Evolutionary conservation across 2,113 vertebrate genomes (phyloP), one percentile per base, ranked within the genome.

Genomic region (Clarias batrachus): DNA sequence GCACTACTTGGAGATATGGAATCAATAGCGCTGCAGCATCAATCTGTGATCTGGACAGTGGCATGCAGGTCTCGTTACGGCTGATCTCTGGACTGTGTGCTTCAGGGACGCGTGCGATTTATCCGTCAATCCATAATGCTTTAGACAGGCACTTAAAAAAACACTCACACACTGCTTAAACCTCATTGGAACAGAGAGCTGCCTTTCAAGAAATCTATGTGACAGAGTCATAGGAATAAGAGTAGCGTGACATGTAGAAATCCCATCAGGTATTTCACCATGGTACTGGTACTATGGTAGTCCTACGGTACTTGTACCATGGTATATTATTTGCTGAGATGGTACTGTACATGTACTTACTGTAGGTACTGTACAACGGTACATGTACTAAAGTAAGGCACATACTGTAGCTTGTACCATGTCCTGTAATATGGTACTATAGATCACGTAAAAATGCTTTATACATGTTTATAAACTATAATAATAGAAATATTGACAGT

Each of bases 11-110:
- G 25, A 57, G 80, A 79, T 88, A 88, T 60, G 80, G 71, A 81
- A 89, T 90, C 89, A 80, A 88, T 91, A 89, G 81, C 54, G 48
- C 37, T n/a, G 65, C 68, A 77, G 81, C 87, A 89, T 81, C 84
- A 89, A 85, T 82, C 82, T 89, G 68, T 21, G 23, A 83, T 70
- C 37, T 9, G 21, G 77, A 89, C 79, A 77, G 83, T 21, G 59
- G 76, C 30, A n/a, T 63, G 54, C 59, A 70, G 70, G 83, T 84
- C 66, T 76, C 68, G 70, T 82, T 70, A 82, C 73, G 73, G 76
- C 30, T 74, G 54, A 73, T 84, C 52, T 60, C 68, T 73, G 82
- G 82, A 74, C 82, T 57, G 59, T 76, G 78, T 79, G 79, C 77
- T 62, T 57, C 25, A 62, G 57, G 56, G 78, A 80, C 27, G 23